These are phyloP conservation scores for Muschampia plurimacula DNA, from an alignment of 2,888 invertebrate genomes.

Conservation along the genomic window DNA sequence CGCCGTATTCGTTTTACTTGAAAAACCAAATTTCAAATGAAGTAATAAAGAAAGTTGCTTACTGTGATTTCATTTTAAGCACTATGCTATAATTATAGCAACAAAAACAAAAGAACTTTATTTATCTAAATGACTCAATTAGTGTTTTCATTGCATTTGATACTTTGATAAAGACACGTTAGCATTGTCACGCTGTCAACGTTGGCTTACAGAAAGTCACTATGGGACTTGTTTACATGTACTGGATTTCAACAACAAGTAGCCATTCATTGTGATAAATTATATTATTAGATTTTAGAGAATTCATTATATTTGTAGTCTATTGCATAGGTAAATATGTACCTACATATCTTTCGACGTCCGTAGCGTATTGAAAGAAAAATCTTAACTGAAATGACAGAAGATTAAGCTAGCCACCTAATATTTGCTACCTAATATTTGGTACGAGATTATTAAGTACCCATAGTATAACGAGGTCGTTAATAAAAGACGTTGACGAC, in stretches of 20 bases:
- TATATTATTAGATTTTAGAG: not conserved
- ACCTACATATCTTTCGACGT: not conserved
- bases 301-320: not conserved
- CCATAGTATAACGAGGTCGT: no score
- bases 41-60: no score
- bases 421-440: not conserved
- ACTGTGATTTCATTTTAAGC: slow-evolving; percentile 20
- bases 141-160: slow-evolving; percentile 65
- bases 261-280: not conserved
- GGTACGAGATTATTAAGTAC: no score
- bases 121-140: slow-evolving; percentile 64
- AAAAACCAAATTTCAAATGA: no score
- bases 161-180: slow-evolving; percentile 32
- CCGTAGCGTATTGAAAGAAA: not conserved
- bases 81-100: slow-evolving; percentile 10
- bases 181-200: slow-evolving; percentile 35
- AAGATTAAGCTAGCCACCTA: not conserved
- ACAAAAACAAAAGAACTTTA: slow-evolving; percentile 15
- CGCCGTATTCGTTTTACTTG: no score
- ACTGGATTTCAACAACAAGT: slow-evolving; percentile 24
- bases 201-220: no score
- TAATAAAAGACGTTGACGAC: no score
- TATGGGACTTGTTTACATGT: slow-evolving; percentile 25
- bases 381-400: not conserved
- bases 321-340: no score